Evolutionary conservation across 2,888 invertebrate species (phyloP), one percentile per base, ranked within the genome.

Genomic region (Carterocephalus palaemon): DNA sequence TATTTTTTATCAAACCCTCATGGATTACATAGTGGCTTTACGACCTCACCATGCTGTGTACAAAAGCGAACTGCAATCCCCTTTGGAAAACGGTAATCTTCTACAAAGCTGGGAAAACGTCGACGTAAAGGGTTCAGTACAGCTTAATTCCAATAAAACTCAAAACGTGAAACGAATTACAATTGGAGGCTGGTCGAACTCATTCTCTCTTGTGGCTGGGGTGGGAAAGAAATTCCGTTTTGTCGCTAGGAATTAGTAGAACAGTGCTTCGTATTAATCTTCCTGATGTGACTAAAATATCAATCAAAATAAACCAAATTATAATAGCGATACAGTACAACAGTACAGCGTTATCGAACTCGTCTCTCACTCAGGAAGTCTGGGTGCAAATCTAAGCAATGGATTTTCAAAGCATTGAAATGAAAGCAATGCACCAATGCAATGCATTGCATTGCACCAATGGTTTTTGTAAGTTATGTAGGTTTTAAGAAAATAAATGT

Each of bases 101-200:
- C 47, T 46, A 61, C 74, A 75, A 82, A 69, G 64, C 80, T 59
- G 62, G 61, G 65, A 70, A 75, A 77, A 74, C 61, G 75, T 64
- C 67, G 66, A 67, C 69, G 64, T 64, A 72, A 84, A 82, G 84
- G 84, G 82, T 80, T 80, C 71, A 51, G 65, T 36, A 69, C 64
- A 70, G 72, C 78, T 82, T 83, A 83, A 82, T 80, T 73, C 82
- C 75, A 77, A 81, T 81, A 79, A 80, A 82, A 80, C 75, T 71
- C 59, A 55, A 71, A 67, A 80, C 84, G 84, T 83, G 84, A 62
- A 53, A 62, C 59, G 83, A 76, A 83, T 83, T 54, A 59, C 59
- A 58, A 67, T 65, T 54, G 56, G 47, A 54, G 47, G 53, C 53
- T 54, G 29, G 51, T 46, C 39, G 36, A 47, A 47, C 28, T 32